Evolutionary conservation across 2,888 invertebrate species (phyloP).

Genomic region (Thereva unica): DNA sequence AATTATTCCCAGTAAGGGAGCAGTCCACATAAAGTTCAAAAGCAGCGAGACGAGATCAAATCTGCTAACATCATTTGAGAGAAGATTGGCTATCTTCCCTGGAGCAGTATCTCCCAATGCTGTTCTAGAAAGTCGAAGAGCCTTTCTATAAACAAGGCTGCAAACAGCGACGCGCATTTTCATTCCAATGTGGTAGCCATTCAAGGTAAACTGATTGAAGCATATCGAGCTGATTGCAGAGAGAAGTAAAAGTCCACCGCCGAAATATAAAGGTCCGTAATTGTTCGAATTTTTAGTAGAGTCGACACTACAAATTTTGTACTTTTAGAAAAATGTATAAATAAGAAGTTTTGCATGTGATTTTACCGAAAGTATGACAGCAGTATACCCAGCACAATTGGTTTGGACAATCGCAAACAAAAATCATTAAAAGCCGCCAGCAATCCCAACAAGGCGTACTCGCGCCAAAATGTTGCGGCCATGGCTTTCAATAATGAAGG

Average conservation of each 20-base stretch:
- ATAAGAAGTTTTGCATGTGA: background rate
- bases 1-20: slow-evolving; percentile 67
- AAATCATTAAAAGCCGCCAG: slow-evolving; percentile 42
- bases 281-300: slow-evolving; percentile 3
- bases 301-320: slow-evolving; percentile 18
- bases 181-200: slow-evolving; percentile 79
- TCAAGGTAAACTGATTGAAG: slow-evolving; percentile 69
- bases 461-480: slow-evolving; percentile 44
- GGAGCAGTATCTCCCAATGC: slow-evolving; percentile 81
- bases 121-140: slow-evolving; percentile 66
- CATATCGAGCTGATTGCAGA: slow-evolving; percentile 57
- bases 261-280: slow-evolving; percentile 63
- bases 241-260: slow-evolving; percentile 55
- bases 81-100: slow-evolving; percentile 84
- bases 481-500: slow-evolving; percentile 44
- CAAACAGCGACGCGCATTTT: slow-evolving; percentile 79
- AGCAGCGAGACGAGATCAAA: slow-evolving; percentile 78
- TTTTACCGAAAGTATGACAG: slow-evolving; percentile 43
- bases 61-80: slow-evolving; percentile 85
- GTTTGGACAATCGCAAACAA: slow-evolving; percentile 42
- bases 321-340: background rate
- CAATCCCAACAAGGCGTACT: slow-evolving; percentile 40
- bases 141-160: slow-evolving; percentile 85
- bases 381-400: slow-evolving; percentile 43
- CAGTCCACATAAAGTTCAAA: slow-evolving; percentile 81